A percentile compares a stretch with the other conserved stretches of the same genome.
These are phyloP conservation scores for Zaprionus lineosus DNA, from an alignment of 2,888 invertebrate species.

Conservation along the genomic window DNA sequence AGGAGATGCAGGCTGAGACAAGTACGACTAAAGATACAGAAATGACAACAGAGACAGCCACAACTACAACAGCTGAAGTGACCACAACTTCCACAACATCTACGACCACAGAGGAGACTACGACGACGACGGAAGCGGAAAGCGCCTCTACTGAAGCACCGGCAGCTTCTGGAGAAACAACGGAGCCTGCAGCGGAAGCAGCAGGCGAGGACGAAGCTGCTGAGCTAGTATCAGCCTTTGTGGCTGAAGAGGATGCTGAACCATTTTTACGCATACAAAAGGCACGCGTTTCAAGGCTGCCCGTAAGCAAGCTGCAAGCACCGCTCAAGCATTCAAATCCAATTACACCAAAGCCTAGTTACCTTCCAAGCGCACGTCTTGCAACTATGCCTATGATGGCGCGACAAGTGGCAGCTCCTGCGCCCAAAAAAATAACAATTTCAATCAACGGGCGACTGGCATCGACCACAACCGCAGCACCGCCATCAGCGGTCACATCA, in stretches of 20 bases:
- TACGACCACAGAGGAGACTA: conserved; percentile 43
- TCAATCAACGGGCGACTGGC: conserved; percentile 11
- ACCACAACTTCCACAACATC: conserved; percentile 48
- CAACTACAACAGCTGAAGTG: conserved; percentile 37
- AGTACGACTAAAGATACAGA: conserved; percentile 43
- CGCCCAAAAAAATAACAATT: conserved; percentile 12
- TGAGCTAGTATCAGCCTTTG: conserved; percentile 74
- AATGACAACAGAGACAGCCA: conserved; percentile 35
- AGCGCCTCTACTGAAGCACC: conserved; percentile 44
- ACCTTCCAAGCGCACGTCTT: conserved; percentile 63
- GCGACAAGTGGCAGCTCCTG: conserved; percentile 49
- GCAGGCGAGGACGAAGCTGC: conserved; percentile 67
- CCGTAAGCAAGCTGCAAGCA: conserved; percentile 77
- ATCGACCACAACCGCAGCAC: conserved; percentile 17
- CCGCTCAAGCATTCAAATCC: conserved; percentile 64
- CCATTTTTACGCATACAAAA: conserved; percentile 77
- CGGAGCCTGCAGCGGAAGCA: conserved; percentile 42
- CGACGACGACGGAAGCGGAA: conserved; percentile 43
- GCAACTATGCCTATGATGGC: conserved; percentile 59
- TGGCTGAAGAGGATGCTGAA: conserved; percentile 70
- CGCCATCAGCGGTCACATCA: conserved; percentile 1
- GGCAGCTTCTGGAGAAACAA: conserved; percentile 51
- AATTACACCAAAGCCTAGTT: conserved; percentile 64
- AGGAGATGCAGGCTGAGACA: conserved; percentile 37
- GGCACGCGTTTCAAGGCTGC: conserved; percentile 64